Evolutionary conservation across 1,140 invertebrate species (phyloP), one percentile per base, ranked within the genome.

Genomic region (Prorops nasuta): DNA sequence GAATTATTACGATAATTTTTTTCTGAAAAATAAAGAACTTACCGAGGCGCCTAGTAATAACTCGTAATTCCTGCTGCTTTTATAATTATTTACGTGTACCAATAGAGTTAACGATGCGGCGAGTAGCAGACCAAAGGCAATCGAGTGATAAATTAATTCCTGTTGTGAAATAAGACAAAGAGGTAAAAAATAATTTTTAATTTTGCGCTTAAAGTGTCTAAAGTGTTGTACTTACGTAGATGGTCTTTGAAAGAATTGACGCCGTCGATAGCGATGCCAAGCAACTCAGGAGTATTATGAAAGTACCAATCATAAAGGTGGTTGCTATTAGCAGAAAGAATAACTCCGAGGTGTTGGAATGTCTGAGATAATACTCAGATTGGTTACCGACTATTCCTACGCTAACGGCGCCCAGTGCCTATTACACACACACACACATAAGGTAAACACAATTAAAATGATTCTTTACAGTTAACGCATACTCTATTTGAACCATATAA

Each of bases 181-280:
- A 41, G 41, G 51, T 20, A 18, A 15, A 21, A 42, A 38, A 41
- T 47, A 4, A 1, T 24, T 17, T 32, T 15, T 24, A 31, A 19
- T 31, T 31, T 34, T 20, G 20, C 20, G 31, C 24, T 10, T 6
- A 6, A 28, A 6, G 4, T 6, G 24, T 28, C 24, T 4, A 6
- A 28, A 4, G 4, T 28, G 15, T 28, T 39, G 46, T 56, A 89
- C 90, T 91, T 80, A 92, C 91, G 66, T 88, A 91, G 49, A 90
- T 83, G 3, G 89, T 92, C 78, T 92, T 93, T 0, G 88, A 81
- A 49, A 93, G 83, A 51, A 92, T 86, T 12, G 88, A 83, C 4
- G 88, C 86, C 0, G 89, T 89, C 7, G 88, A 84, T 28, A 90
- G 79, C 1, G 89, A 91, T 9, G 85, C 72, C 1, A 92, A 55